Conservation (phyloP, 2,113 vertebrate genomes). For the Empidonax traillii region DNA sequence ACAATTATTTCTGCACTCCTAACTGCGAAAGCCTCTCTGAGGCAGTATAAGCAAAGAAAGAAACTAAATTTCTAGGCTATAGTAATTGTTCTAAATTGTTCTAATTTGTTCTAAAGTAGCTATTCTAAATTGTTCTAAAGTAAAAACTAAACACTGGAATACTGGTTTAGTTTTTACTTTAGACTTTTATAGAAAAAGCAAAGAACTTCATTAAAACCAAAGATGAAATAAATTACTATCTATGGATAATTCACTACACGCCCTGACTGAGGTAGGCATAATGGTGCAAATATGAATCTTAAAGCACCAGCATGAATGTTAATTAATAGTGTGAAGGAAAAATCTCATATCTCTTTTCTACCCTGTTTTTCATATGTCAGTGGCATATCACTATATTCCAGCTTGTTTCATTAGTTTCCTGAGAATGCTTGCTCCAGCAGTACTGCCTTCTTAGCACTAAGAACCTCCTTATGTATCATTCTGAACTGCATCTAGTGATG, state of each 20-base stretch:
- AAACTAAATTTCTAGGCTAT: neutral
- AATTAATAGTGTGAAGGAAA: neutral
- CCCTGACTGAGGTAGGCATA: neutral
- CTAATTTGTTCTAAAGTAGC: neutral
- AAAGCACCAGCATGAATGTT: neutral
- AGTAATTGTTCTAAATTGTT: neutral
- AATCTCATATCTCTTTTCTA: neutral
- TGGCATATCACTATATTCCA: neutral
- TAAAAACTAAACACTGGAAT: neutral
- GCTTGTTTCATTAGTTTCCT: neutral
- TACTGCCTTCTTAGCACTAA: neutral
- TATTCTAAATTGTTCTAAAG: neutral
- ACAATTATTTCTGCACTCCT: neutral
- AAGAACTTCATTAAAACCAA: neutral
- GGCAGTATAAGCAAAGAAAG: neutral
- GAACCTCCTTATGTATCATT: neutral
- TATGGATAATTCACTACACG: neutral
- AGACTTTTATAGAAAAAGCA: neutral
- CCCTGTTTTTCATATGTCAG: neutral
- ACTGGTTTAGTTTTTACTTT: neutral
- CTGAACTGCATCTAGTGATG: neutral
- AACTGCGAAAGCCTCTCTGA: neutral
- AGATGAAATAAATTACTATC: neutral
- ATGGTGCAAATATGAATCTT: neutral
- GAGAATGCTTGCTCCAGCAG: neutral